Evolutionary conservation across 2,797 vertebrate species (phyloP).

Genomic region (Propithecus perrieri): DNA sequence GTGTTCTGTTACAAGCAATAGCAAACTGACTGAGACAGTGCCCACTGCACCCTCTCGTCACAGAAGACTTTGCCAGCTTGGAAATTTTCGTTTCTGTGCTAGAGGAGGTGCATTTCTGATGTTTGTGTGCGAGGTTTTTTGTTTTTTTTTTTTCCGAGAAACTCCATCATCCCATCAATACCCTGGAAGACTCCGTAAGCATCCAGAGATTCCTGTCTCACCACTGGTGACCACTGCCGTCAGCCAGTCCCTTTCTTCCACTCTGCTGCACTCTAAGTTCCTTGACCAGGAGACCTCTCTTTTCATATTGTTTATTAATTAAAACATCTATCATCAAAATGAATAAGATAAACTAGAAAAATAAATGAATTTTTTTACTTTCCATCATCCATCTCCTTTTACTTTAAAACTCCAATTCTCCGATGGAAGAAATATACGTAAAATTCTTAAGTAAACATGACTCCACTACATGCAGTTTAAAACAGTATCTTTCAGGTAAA

Average conservation of each 20-base stretch:
- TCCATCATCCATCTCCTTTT: not conserved
- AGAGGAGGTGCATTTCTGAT: not conserved
- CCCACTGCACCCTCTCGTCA: not conserved
- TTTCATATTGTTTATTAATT: not conserved
- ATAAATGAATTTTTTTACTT: not conserved
- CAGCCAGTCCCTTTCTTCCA: not conserved
- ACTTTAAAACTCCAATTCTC: not conserved
- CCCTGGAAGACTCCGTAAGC: not conserved
- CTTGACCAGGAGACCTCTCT: no score
- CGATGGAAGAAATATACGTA: not conserved
- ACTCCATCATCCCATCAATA: not conserved
- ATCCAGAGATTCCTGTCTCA: not conserved
- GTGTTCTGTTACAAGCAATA: not conserved
- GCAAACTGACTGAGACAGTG: not conserved
- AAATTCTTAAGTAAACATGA: not conserved
- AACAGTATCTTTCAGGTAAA: not conserved
- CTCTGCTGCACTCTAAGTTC: not conserved
- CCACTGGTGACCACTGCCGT: not conserved
- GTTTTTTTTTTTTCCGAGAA: not conserved
- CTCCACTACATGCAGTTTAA: not conserved
- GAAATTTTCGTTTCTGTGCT: not conserved
- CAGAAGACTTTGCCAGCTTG: not conserved
- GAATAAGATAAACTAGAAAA: not conserved
- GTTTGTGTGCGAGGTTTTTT: not conserved
- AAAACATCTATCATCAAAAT: not conserved